A percentile compares a stretch with the other conserved stretches of the same genome.
Evolutionary conservation across 1,140 invertebrate genomes (phyloP).

Genomic region (Oreohelix idahoensis): DNA sequence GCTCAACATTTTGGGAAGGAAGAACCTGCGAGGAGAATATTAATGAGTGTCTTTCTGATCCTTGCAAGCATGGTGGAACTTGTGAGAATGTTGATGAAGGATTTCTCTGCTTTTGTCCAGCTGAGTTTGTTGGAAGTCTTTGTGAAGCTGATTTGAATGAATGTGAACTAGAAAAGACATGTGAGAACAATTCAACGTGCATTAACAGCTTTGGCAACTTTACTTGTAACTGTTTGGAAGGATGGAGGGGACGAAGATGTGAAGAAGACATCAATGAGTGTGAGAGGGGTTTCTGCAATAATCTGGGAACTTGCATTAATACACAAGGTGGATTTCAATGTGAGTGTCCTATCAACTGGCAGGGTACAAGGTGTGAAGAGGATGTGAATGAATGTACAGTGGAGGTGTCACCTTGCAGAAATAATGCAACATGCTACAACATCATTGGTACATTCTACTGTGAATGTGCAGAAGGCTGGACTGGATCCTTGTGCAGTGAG

Average conservation of each 20-base stretch:
- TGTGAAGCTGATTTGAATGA: slow-evolving; percentile 49
- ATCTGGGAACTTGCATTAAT: slow-evolving; percentile 78
- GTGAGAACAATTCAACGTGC: slow-evolving; percentile 55
- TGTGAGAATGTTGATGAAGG: slow-evolving; percentile 48
- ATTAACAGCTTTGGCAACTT: slow-evolving; percentile 16
- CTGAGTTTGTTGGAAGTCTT: slow-evolving; percentile 31
- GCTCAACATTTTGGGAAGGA: slow-evolving; percentile 74
- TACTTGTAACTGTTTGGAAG: slow-evolving; percentile 85
- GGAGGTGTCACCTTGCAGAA: slow-evolving; percentile 89
- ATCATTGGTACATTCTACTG: slow-evolving; percentile 45
- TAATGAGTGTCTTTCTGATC: slow-evolving; percentile 50
- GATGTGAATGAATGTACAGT: slow-evolving; percentile 67
- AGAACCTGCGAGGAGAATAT: slow-evolving; percentile 44
- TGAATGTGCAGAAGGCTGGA: slow-evolving; percentile 43
- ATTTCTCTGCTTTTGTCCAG: slow-evolving; percentile 84
- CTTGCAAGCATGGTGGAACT: slow-evolving; percentile 51
- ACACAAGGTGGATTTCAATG: background rate
- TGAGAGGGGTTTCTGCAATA: slow-evolving; percentile 81
- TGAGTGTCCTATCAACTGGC: slow-evolving; percentile 17
- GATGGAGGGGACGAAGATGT: slow-evolving; percentile 93
- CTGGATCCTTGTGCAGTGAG: slow-evolving; percentile 44
- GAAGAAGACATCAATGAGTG: slow-evolving; percentile 74
- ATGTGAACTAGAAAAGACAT: slow-evolving; percentile 50
- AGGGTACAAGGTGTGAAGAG: slow-evolving; percentile 29
- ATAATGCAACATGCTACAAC: slow-evolving; percentile 48